These are phyloP conservation scores for Cydia pomonella DNA, from an alignment of 1,140 invertebrate species.

Conservation along the genomic window DNA sequence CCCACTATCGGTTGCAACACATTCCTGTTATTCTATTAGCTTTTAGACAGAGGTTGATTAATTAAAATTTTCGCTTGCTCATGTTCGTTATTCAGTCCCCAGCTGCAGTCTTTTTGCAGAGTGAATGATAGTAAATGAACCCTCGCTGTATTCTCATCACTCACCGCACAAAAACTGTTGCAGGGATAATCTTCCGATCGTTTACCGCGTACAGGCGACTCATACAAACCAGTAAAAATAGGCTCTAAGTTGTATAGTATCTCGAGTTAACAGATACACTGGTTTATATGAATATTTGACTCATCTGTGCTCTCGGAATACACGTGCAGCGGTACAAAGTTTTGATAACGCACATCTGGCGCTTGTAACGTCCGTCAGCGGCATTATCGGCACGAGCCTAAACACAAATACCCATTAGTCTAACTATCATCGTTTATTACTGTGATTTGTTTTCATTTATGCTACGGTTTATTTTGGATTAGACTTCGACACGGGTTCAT, in stretches of 20 bases:
- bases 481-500: background rate
- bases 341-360: constrained; percentile 30
- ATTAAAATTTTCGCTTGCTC: constrained; percentile 7
- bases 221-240: background rate
- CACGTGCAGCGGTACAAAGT: background rate
- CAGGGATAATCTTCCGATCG: background rate
- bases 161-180: constrained; percentile 21
- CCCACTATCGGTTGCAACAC: background rate
- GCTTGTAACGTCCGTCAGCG: constrained; percentile 7
- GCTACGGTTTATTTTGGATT: background rate
- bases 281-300: background rate
- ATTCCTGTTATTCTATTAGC: background rate
- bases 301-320: background rate
- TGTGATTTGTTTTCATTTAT: constrained; percentile 14
- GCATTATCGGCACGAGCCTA: constrained; percentile 28
- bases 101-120: constrained; percentile 8
- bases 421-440: constrained; percentile 15
- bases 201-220: background rate
- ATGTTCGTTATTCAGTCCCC: constrained; percentile 1
- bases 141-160: constrained; percentile 15
- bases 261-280: background rate
- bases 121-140: constrained; percentile 19
- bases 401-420: constrained; percentile 29
- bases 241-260: background rate
- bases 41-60: background rate